Conservation (phyloP, 2,797 vertebrate genomes). For the Anolis apletophallus region DNA sequence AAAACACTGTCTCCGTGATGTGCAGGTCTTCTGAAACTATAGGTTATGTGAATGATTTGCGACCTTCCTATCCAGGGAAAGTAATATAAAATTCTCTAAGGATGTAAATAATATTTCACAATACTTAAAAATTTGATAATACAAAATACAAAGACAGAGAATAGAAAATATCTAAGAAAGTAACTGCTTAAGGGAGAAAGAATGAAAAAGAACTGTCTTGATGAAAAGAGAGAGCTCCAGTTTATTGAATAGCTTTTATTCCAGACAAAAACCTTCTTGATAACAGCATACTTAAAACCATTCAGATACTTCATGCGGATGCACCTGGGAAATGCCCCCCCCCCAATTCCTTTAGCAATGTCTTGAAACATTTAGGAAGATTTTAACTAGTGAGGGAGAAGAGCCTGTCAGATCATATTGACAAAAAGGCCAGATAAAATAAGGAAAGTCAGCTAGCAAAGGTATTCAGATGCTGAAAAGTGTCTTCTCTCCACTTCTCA, state of each 20-base stretch:
- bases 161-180: background rate
- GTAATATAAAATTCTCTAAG: background rate
- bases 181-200: background rate
- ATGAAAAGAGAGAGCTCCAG: background rate
- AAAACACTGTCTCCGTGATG: slow-evolving; percentile 21
- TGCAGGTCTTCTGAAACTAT: background rate
- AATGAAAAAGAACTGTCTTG: background rate
- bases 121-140: background rate
- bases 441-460: background rate
- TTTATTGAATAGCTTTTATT: background rate
- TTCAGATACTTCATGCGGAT: background rate
- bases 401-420: background rate
- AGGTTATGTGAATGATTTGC: background rate
- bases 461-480: too few species aligned
- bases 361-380: slow-evolving; percentile 7
- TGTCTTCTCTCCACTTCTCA: too few species aligned
- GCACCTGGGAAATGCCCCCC: background rate
- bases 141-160: background rate
- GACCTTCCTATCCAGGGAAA: background rate
- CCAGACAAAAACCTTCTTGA: background rate
- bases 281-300: background rate
- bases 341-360: background rate
- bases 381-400: background rate
- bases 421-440: background rate
- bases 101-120: background rate